Evolutionary conservation across 2,113 vertebrate species (phyloP).

Genomic region (Myotis brandtii): DNA sequence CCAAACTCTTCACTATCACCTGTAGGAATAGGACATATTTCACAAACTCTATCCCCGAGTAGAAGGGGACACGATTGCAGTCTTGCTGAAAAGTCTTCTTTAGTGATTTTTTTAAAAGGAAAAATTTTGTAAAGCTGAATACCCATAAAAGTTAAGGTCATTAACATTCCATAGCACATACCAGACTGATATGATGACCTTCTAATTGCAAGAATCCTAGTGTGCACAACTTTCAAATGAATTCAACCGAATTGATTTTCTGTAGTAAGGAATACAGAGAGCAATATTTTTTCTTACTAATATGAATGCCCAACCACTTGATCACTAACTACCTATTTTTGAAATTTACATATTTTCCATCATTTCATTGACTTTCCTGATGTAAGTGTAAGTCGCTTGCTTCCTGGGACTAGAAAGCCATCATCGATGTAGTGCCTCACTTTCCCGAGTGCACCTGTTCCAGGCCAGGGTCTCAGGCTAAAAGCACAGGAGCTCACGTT

Average conservation of each 20-base stretch:
- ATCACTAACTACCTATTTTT: background rate
- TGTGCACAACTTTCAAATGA: background rate
- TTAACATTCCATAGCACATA: background rate
- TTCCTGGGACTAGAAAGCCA: background rate
- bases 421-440: background rate
- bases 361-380: background rate
- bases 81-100: background rate
- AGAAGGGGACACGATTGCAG: background rate
- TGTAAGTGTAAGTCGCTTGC: background rate
- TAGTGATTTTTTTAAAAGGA: background rate
- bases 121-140: background rate
- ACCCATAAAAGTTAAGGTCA: background rate
- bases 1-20: background rate
- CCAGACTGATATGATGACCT: background rate
- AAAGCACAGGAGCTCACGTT: background rate
- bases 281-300: background rate
- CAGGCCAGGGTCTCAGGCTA: background rate
- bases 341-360: background rate
- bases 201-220: background rate
- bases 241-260: background rate
- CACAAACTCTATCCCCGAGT: background rate
- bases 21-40: background rate
- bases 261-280: background rate
- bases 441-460: background rate
- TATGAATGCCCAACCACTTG: background rate